These are phyloP conservation scores for Erythrolamprus reginae DNA, from an alignment of 2,113 vertebrate species.

Conservation along the genomic window DNA sequence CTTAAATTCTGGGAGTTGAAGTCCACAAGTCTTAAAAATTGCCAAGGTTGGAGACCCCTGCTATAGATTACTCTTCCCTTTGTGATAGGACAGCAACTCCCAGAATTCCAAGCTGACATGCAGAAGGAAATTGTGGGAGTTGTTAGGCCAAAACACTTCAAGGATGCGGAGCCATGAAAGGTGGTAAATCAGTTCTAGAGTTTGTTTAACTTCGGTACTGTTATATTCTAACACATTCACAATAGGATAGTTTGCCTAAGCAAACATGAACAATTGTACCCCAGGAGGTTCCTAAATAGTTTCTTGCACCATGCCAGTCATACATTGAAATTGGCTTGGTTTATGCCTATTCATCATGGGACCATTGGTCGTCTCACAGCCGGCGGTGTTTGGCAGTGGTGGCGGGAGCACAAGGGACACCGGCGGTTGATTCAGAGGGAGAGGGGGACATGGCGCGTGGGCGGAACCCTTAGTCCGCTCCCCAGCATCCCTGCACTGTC, in stretches of 20 bases:
- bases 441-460: too few relatives aligned
- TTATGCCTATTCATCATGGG: conserved; percentile 39
- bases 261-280: background rate
- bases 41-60: too few relatives aligned
- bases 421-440: too few relatives aligned
- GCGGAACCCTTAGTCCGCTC: too few relatives aligned
- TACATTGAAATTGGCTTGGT: conserved; percentile 14
- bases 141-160: background rate
- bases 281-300: conserved; percentile 25
- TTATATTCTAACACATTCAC: background rate
- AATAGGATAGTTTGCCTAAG: conserved; percentile 43
- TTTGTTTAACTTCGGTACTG: conserved; percentile 24
- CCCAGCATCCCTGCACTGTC: too few relatives aligned
- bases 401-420: too few relatives aligned
- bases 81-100: background rate
- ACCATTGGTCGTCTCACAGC: too few relatives aligned
- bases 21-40: too few relatives aligned
- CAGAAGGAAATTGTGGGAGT: background rate
- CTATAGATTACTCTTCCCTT: background rate
- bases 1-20: too few relatives aligned
- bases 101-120: background rate
- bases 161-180: background rate
- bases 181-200: background rate
- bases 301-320: background rate
- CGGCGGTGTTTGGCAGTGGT: too few relatives aligned